Percentiles rank a stretch among this genome's conserved stretches.
Conservation (phyloP, 2,797 vertebrate genomes). For the Falco biarmicus region DNA sequence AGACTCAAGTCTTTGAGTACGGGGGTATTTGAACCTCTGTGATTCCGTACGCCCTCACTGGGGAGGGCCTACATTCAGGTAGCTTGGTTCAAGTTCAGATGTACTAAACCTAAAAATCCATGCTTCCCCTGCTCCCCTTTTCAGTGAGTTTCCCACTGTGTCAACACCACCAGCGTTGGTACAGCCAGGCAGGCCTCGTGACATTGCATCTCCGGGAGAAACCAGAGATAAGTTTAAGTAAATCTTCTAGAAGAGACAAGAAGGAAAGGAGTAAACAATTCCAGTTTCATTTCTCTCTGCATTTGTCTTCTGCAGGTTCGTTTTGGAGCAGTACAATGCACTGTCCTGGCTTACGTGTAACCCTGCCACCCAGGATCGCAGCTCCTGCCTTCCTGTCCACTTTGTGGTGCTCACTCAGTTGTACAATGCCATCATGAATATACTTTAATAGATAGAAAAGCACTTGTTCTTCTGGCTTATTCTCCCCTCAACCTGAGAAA, state of each 20-base stretch:
- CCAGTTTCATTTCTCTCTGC: not conserved
- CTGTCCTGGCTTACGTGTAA: constrained; percentile 98
- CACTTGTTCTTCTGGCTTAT: constrained; percentile 72
- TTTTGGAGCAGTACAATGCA: constrained; percentile 98
- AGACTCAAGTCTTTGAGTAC: too few relatives aligned
- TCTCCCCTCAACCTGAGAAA: constrained; percentile 62
- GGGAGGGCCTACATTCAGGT: not conserved
- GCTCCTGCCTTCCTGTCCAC: constrained; percentile 98
- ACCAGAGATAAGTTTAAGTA: not conserved
- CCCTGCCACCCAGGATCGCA: constrained; percentile 95
- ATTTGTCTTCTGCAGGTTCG: constrained; percentile 84
- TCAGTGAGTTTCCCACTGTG: not conserved
- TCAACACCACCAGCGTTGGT: fast-evolving
- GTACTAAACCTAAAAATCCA: fast-evolving
- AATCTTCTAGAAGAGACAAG: not conserved
- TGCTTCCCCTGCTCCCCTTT: not conserved
- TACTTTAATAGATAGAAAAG: constrained; percentile 78
- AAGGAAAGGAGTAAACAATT: not conserved
- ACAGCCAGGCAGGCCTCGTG: not conserved
- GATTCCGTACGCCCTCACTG: not conserved
- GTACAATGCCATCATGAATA: constrained; percentile 98
- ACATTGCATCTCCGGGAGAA: fast-evolving
- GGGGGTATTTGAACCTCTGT: not conserved
- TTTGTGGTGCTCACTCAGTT: constrained; percentile 95
- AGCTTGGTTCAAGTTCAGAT: not conserved